Evolutionary conservation across 2,888 invertebrate species (phyloP).

Genomic region (Sepiola atlantica): DNA sequence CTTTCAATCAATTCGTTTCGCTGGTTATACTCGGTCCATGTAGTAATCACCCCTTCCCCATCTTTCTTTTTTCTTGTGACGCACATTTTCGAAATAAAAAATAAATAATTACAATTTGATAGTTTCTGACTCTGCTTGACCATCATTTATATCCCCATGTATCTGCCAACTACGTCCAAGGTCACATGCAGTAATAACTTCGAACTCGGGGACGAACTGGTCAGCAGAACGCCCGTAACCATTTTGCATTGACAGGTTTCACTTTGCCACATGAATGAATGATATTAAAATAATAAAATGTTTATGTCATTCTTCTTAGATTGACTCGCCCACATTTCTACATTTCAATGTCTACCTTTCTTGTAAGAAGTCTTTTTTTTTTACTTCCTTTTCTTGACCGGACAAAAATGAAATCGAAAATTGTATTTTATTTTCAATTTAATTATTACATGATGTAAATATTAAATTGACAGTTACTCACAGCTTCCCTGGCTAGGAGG

Average conservation of each 20-base stretch:
- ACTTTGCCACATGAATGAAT: not conserved
- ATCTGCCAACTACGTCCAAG: slow-evolving; percentile 1
- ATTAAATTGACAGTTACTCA: too few species aligned
- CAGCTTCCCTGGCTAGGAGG: too few species aligned
- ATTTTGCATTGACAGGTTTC: not conserved
- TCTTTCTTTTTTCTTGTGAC: too few species aligned
- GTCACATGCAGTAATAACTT: not conserved
- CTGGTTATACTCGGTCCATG: too few species aligned
- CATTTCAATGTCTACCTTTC: not conserved
- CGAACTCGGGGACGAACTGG: not conserved
- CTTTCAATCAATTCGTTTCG: too few species aligned
- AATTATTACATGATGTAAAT: too few species aligned
- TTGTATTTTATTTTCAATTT: not conserved
- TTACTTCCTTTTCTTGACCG: not conserved
- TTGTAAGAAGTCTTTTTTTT: not conserved
- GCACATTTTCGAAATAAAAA: too few species aligned
- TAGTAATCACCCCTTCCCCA: too few species aligned
- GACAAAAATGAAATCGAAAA: not conserved
- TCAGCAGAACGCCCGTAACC: not conserved
- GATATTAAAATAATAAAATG: not conserved
- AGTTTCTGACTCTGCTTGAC: not conserved
- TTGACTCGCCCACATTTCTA: not conserved
- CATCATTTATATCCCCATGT: not conserved
- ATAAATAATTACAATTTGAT: not conserved
- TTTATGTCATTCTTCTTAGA: not conserved